Evolutionary conservation across 2,797 vertebrate species (phyloP).

Genomic region (Macropus fuliginosus): DNA sequence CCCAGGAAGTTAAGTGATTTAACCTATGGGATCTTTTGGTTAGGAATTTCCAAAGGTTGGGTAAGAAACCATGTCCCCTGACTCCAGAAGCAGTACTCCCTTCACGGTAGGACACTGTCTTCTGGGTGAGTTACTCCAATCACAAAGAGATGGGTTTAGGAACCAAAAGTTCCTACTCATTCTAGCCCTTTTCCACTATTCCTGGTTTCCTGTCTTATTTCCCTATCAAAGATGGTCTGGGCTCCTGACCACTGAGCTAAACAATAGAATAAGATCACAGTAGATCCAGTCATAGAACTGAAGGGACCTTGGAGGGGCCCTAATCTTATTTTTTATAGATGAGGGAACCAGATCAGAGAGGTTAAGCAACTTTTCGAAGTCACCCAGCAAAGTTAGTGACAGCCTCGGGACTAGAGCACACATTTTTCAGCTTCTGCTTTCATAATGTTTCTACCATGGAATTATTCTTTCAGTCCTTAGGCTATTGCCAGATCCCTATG

Average conservation of each 20-base stretch:
- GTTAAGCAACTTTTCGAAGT: not conserved
- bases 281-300: not conserved
- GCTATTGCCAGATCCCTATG: not conserved
- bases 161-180: not conserved
- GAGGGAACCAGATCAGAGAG: not conserved
- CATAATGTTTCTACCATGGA: not conserved
- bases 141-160: not conserved
- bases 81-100: not conserved
- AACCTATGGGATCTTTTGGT: not conserved
- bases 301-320: not conserved
- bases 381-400: not conserved
- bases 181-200: not conserved
- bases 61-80: no score
- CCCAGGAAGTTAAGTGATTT: not conserved
- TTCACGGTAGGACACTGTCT: not conserved
- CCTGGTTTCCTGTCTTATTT: not conserved
- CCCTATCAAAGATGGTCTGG: not conserved
- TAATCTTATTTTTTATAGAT: not conserved
- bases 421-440: not conserved
- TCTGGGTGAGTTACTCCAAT: not conserved
- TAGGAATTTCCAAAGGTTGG: not conserved
- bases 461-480: not conserved
- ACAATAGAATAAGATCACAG: not conserved
- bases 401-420: not conserved
- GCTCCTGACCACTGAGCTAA: not conserved